These are phyloP conservation scores for Choreutis nemorana DNA, from an alignment of 2,888 invertebrate genomes.

Conservation along the genomic window DNA sequence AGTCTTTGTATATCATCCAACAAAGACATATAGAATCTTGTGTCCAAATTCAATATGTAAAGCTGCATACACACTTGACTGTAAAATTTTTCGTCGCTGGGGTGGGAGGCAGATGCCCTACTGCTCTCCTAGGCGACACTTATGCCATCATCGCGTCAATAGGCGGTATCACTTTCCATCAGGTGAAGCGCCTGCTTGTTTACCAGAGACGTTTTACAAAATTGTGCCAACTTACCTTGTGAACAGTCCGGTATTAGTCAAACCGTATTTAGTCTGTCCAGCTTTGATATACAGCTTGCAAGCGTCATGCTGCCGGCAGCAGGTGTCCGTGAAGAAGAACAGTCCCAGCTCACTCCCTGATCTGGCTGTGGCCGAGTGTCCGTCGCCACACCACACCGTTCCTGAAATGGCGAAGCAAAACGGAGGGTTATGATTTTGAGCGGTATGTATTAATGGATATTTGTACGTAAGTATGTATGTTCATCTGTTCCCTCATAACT, in stretches of 20 bases:
- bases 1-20: too few species aligned
- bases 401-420: constrained; percentile 43
- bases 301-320: constrained; percentile 75
- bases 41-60: too few species aligned
- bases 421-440: too few species aligned
- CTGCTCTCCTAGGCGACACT: too few species aligned
- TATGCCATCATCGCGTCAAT: too few species aligned
- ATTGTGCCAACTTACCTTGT: constrained; percentile 57
- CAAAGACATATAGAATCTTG: too few species aligned
- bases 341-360: constrained; percentile 67
- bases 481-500: not conserved
- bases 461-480: not conserved
- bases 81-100: too few species aligned
- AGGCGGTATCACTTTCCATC: not conserved
- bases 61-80: too few species aligned
- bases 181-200: not conserved
- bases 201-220: not conserved
- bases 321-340: constrained; percentile 71
- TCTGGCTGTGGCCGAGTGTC: constrained; percentile 64
- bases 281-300: constrained; percentile 69
- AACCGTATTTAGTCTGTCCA: constrained; percentile 63
- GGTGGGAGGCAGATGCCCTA: too few species aligned
- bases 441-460: too few species aligned
- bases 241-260: constrained; percentile 71
- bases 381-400: constrained; percentile 79